Evolutionary conservation across 2,888 invertebrate genomes (phyloP), one percentile per base, ranked within the genome.

Genomic region (Cenopis cana): DNA sequence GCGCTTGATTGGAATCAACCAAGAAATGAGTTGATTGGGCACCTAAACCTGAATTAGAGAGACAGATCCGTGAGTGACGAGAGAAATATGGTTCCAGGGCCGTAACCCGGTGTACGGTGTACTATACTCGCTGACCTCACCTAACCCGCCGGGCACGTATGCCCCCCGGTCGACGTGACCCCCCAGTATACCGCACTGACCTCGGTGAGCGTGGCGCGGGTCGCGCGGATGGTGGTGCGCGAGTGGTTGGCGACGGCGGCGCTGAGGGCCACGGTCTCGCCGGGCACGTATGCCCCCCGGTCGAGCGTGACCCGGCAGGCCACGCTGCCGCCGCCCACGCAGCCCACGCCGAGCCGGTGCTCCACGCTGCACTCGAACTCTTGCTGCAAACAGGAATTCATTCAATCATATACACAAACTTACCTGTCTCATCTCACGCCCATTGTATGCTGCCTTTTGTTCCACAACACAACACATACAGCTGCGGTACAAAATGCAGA

Each of bases 261-360:
- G 73, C 96, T 96, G 78, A 99, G 95, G 79, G 96, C 95, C 86
- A 99, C 97, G 83, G 97, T 97, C 91, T 99, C 98, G 3, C 98
- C 99, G 14, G 98, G 98, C 73, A 99, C 98, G 91, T 98, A 99
- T 24, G 98, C 99, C 71, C 98, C 98, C 83, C 98, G 95, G 91
- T 98, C 98, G 75, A 99, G 93, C 74, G 97, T 95, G 74, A 98
- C 97, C 82, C 96, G 95, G 84, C 98, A 98, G 65, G 96, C 94
- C 59, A 99, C 97, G 10, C 96, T 95, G 61, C 99, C 99, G 56
- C 97, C 96, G 76, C 97, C 97, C 76, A 98, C 96, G 85, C 98
- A 98, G 54, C 96, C 96, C 79, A 98, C 96, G 69, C 98, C 98
- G 79, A 98, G 94, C 80, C 96, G 96, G 91, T 98, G 98, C 86